These are phyloP conservation scores for Cosmia trapezina DNA, from an alignment of 2,888 invertebrate species.

Conservation along the genomic window DNA sequence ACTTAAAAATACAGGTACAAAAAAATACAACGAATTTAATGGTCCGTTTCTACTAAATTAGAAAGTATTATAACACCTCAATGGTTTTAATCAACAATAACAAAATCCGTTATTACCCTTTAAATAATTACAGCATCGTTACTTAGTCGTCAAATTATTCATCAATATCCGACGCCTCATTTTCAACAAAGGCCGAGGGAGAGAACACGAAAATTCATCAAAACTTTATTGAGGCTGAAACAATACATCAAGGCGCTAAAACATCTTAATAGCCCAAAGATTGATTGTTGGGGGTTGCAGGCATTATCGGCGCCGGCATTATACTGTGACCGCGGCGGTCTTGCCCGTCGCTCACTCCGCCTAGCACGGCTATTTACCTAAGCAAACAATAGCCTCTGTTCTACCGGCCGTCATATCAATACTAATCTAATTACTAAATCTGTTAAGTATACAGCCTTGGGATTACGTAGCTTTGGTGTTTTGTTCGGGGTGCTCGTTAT, in stretches of 20 bases:
- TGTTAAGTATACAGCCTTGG: constrained; percentile 60
- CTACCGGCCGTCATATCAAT: constrained; percentile 73
- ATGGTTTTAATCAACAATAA: constrained; percentile 58
- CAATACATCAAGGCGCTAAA: constrained; percentile 90
- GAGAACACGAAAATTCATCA: constrained; percentile 89
- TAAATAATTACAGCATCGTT: constrained; percentile 82
- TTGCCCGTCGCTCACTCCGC: constrained; percentile 53
- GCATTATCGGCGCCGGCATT: constrained; percentile 82
- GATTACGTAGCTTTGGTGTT: constrained; percentile 35
- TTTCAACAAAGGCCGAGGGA: constrained; percentile 83
- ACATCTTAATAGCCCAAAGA: constrained; percentile 89
- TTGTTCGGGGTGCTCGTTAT: constrained; percentile 35
- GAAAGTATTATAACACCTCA: constrained; percentile 48
- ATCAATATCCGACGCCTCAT: constrained; percentile 86
- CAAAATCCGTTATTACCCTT: constrained; percentile 72
- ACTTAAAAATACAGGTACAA: background rate
- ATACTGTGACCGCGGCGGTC: constrained; percentile 70
- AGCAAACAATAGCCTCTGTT: constrained; percentile 76
- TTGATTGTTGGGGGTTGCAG: constrained; percentile 86
- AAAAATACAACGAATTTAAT: constrained; percentile 12
- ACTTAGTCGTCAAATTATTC: constrained; percentile 86
- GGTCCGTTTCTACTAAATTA: constrained; percentile 24
- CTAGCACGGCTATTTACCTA: constrained; percentile 69
- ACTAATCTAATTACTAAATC: constrained; percentile 76
- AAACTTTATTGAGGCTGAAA: constrained; percentile 90